Conservation (phyloP, 2,888 invertebrate species). For the Lapara coniferarum region DNA sequence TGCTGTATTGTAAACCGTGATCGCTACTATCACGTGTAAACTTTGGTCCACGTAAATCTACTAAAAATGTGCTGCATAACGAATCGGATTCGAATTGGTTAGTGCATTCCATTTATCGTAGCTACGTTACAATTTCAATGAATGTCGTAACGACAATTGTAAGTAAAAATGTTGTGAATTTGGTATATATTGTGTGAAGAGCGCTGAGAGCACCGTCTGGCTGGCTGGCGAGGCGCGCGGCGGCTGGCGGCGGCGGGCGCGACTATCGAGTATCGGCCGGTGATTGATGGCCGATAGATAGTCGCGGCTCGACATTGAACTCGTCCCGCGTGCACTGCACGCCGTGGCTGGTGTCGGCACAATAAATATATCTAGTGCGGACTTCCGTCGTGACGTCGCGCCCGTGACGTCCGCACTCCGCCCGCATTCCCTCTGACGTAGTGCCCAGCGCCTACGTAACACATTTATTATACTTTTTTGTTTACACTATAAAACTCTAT, state of each 20-base stretch:
- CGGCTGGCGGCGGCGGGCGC: slow-evolving; percentile 34
- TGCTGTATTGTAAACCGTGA: slow-evolving; percentile 10
- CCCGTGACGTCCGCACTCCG: slow-evolving; percentile 61
- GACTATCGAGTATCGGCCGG: slow-evolving; percentile 37
- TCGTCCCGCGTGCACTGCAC: slow-evolving; percentile 57
- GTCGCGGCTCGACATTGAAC: slow-evolving; percentile 78
- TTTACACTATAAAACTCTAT: slow-evolving; percentile 80
- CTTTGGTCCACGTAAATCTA: not conserved
- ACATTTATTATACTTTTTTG: slow-evolving; percentile 74
- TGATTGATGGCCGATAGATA: slow-evolving; percentile 82
- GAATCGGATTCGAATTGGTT: too few relatives aligned
- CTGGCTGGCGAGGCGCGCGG: slow-evolving; percentile 30
- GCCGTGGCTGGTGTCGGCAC: slow-evolving; percentile 36
- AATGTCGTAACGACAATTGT: not conserved
- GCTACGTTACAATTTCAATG: too few relatives aligned
- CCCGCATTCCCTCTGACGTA: slow-evolving; percentile 60
- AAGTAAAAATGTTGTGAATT: slow-evolving; percentile 33
- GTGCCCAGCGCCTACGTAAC: slow-evolving; percentile 59
- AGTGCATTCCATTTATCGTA: too few relatives aligned
- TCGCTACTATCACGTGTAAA: slow-evolving; percentile 5
- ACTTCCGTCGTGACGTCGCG: slow-evolving; percentile 79
- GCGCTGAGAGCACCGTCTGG: not conserved
- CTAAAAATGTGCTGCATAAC: too few relatives aligned
- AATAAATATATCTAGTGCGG: slow-evolving; percentile 75
- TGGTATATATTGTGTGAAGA: slow-evolving; percentile 4